Evolutionary conservation across 2,888 invertebrate species (phyloP).

Genomic region (Heterodera filipjevi): DNA sequence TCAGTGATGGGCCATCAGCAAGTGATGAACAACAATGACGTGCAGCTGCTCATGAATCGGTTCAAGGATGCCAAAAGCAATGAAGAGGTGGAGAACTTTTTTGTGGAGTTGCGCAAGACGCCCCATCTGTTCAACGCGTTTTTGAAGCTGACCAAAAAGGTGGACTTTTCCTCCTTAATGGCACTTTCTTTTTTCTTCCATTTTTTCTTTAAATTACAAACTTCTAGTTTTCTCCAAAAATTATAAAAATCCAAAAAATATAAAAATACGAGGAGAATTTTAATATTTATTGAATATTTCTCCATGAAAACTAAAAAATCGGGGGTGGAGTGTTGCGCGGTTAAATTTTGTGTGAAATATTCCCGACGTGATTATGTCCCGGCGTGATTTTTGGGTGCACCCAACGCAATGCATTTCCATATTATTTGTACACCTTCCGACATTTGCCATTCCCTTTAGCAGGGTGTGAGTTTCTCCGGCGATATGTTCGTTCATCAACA

Average conservation of each 20-base stretch:
- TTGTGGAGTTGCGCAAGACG: slow-evolving; percentile 87
- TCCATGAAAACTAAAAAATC: too few species aligned
- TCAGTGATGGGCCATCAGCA: slow-evolving; percentile 13
- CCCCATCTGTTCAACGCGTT: slow-evolving; percentile 93
- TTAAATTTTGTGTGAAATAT: too few species aligned
- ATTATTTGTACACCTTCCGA: too few species aligned
- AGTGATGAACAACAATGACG: slow-evolving; percentile 39
- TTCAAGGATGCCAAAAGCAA: slow-evolving; percentile 72
- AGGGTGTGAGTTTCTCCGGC: not conserved
- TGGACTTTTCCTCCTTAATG: not conserved
- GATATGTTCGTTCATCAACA: not conserved
- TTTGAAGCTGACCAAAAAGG: slow-evolving; percentile 71
- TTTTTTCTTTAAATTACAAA: too few species aligned
- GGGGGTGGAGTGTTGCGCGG: too few species aligned
- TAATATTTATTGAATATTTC: too few species aligned
- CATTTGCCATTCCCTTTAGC: not conserved
- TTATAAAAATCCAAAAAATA: too few species aligned
- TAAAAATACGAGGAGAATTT: too few species aligned
- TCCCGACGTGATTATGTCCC: too few species aligned
- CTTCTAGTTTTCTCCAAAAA: too few species aligned
- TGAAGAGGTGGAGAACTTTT: slow-evolving; percentile 80
- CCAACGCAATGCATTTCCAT: too few species aligned
- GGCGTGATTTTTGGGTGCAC: too few species aligned
- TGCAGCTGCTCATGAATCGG: slow-evolving; percentile 76
- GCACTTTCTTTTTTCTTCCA: not conserved